phyloP scores from a whole-genome alignment of 2,113 vertebrate genomes.

The Entelurus aequoreus region DNA sequence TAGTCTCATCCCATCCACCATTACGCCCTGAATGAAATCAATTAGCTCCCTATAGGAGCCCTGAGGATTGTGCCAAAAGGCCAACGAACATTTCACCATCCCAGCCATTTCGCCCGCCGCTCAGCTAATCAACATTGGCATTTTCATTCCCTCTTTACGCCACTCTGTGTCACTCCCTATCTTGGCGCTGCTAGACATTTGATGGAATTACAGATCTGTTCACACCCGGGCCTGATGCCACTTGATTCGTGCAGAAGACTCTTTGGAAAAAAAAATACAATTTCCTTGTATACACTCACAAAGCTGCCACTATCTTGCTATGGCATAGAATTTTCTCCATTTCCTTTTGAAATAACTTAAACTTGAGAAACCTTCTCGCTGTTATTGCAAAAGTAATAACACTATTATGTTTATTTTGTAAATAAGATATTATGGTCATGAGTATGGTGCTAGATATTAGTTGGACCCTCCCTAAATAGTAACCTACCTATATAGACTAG shows the following conservation, averaged over 20 bases:
- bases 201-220: conserved; percentile 67
- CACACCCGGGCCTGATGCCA: conserved; percentile 23
- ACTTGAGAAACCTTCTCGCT: not conserved
- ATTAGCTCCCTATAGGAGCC: conserved; percentile 55
- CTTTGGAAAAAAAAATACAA: not conserved
- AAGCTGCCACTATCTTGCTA: not conserved
- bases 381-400: not conserved
- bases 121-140: conserved; percentile 64
- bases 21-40: conserved; percentile 68
- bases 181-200: conserved; percentile 55
- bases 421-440: not conserved
- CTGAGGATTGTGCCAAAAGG: conserved; percentile 44
- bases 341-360: not conserved
- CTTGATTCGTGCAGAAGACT: conserved; percentile 11
- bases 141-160: conserved; percentile 54
- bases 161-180: conserved; percentile 62
- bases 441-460: not conserved
- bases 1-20: conserved; percentile 43
- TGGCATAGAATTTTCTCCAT: not conserved
- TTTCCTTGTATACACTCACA: not conserved
- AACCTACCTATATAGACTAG: not conserved
- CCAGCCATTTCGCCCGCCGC: conserved; percentile 27
- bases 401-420: not conserved
- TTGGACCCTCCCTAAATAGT: not conserved
- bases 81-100: conserved; percentile 49